Evolutionary conservation across 2,797 vertebrate species (phyloP), one percentile per base, ranked within the genome.

Genomic region (Lepus oiostolus): DNA sequence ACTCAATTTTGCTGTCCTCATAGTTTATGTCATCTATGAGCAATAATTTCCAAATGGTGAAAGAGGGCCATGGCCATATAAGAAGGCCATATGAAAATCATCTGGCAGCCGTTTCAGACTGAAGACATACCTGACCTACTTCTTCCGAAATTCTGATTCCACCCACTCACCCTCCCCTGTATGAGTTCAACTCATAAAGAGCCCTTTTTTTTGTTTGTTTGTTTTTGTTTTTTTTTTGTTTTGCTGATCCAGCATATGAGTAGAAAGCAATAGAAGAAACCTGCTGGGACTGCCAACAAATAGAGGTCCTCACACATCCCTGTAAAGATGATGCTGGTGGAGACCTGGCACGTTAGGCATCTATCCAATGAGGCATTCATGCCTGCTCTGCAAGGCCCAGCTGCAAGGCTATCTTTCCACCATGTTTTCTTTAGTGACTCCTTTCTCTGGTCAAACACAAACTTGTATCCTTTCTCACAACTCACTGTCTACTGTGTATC

Each of bases 1-100:
- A 63, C 19, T 94, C 68, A 50, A 28, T 81, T 94, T 87, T 94
- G 32, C 52, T 62, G n/a, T 85, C 12, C n/a, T 63, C 54, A 71
- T 90, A 91, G 68, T 19, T 87, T 7, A 24, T 30, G 30, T 85
- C 32, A 67, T 42, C 70, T 62, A 26, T 42, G 28, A 74, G 13
- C 52, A 92, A 58, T 88, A 52, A 91, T 79, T 90, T 91, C 63
- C 54, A 76, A 83, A 19, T 35, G 19, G 70, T 2, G 82, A 38
- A 91, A 67, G 26, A 79, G 26, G 60, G 47, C 30, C 14, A 47
- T n/a, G 47, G 16, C 4, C 47, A 42, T 16, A 12, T 60, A 67
- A 81, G 50, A 42, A 80, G 52, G 83, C 26, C 13, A 19, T 24
- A 32, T 54, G 9, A 54, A 50, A 67, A 85, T 22, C 5, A 60